These are phyloP conservation scores for Brenthis hecate DNA, from an alignment of 2,888 invertebrate species.

Conservation along the genomic window DNA sequence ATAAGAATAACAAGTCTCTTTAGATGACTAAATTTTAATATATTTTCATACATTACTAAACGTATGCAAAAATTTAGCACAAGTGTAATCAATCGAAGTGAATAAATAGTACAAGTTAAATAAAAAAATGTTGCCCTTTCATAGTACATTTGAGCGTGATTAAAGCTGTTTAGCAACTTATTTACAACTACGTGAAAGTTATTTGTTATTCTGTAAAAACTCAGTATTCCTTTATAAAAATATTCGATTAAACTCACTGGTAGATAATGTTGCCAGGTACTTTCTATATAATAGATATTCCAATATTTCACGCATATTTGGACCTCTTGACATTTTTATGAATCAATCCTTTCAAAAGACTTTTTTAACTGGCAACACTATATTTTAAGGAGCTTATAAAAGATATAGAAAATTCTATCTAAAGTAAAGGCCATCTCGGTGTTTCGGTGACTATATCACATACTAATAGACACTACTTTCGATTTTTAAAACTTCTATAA, in stretches of 20 bases:
- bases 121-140: conserved; percentile 51
- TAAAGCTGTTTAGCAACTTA: conserved; percentile 56
- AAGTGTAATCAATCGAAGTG: conserved; percentile 31
- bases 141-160: conserved; percentile 64
- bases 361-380: conserved; percentile 17
- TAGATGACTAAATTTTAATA: neutral
- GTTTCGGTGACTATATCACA: conserved; percentile 34
- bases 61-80: conserved; percentile 9
- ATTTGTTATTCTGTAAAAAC: too few species aligned
- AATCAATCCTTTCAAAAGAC: neutral
- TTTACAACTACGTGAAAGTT: conserved; percentile 39
- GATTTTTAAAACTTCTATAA: conserved; percentile 23
- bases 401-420: conserved; percentile 52
- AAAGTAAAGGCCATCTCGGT: conserved; percentile 65
- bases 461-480: conserved; percentile 29
- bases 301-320: too few species aligned
- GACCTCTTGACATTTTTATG: too few species aligned
- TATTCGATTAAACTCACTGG: conserved; percentile 24
- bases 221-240: conserved; percentile 24
- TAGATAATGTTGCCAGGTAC: conserved; percentile 6
- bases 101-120: conserved; percentile 63
- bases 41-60: neutral
- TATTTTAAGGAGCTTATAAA: conserved; percentile 9
- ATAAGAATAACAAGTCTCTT: neutral
- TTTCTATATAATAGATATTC: too few species aligned